Evolutionary conservation across 2,888 invertebrate species (phyloP).

Genomic region (Caenorhabditis imperialis): DNA sequence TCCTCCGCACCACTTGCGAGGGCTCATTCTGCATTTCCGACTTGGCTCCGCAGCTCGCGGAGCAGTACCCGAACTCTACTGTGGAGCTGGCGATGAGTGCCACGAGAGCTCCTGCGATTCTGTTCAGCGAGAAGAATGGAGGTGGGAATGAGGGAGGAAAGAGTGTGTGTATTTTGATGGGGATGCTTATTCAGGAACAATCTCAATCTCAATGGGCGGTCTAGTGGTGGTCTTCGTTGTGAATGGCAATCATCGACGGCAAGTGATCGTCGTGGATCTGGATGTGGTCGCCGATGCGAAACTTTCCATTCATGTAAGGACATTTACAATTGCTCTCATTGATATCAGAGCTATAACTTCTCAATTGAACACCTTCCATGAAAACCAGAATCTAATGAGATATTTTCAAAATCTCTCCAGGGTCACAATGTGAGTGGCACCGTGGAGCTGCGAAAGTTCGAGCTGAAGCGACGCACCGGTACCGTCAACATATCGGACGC

Average conservation of each 20-base stretch:
- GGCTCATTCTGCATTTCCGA: constrained; percentile 63
- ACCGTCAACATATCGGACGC: constrained; percentile 56
- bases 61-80: constrained; percentile 63
- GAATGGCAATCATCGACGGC: constrained; percentile 53
- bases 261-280: constrained; percentile 66
- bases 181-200: constrained; percentile 52
- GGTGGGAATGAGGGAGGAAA: constrained; percentile 31
- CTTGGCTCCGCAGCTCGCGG: constrained; percentile 62
- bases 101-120: constrained; percentile 65
- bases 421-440: constrained; percentile 63
- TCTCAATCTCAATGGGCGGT: constrained; percentile 62
- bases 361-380: background rate
- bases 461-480: constrained; percentile 57
- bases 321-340: background rate
- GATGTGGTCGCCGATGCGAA: constrained; percentile 68
- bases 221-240: constrained; percentile 63
- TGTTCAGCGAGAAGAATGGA: constrained; percentile 68
- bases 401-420: no score
- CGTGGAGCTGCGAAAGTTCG: constrained; percentile 64
- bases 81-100: constrained; percentile 67
- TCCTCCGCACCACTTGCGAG: constrained; percentile 65
- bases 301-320: constrained; percentile 54
- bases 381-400: no score
- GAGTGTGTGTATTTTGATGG: no score
- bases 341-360: no score